Evolutionary conservation across 2,888 invertebrate species (phyloP), one percentile per base, ranked within the genome.

Genomic region (Lutraria lutraria): DNA sequence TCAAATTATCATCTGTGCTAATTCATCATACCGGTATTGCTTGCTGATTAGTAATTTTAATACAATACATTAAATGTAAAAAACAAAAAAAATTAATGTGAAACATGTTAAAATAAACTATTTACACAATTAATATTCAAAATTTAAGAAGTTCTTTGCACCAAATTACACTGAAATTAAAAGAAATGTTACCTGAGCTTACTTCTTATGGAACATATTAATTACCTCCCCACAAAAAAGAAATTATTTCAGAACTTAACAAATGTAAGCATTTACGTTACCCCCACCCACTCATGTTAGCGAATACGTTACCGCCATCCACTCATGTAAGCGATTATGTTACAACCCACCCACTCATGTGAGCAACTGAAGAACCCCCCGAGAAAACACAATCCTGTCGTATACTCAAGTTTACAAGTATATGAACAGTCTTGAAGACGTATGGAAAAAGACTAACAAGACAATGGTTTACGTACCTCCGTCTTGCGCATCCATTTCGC

Each of bases 401-500:
- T 25, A 76, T 34, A 76, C 31, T 19, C 29, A 76, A 31, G 3
- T 34, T 25, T 34, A 76, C 98, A 98, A 10, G 99, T 81, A 81
- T 81, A 54, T 53, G 19, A 25, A 54, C 52, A 81, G 53, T 84
- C 25, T 52, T 54, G 85, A 80, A 13, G 54, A 79, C 82, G 82
- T 31, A 53, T 16, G 21, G 68, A 53, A 72, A 83, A 31, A 72
- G 84, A 84, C 63, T 8, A 34, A 80, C 81, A 87, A 87, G 72
- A 87, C 79, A 88, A 63, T 16, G 79, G 63, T 76, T 76, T 76
- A 87, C 90, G 53, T 82, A 90, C 90, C 90, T 86, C 94, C 94
- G 93, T 95, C 96, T 94, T 94, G 94, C 85, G 94, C 94, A 93
- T 96, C 96, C 96, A 95, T 96, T 93, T 99, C 99, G 96, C 99